Evolutionary conservation across 2,888 invertebrate genomes (phyloP).

Genomic region (Stenodera caucasica): DNA sequence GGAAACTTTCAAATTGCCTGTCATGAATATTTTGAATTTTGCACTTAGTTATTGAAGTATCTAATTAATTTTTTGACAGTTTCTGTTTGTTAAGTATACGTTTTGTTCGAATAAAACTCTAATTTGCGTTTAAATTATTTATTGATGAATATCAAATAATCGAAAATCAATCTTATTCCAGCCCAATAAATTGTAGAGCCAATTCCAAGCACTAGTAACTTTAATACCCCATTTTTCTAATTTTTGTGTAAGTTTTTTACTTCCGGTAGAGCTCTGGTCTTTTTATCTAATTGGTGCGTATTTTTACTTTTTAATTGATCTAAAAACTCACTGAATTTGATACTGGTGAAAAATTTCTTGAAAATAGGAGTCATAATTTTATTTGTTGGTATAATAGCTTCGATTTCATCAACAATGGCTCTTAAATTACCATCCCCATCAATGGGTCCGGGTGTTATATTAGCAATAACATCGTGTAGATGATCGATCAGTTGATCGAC

Average conservation of each 20-base stretch:
- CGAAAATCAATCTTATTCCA: too few species aligned
- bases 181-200: too few species aligned
- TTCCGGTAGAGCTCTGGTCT: conserved; percentile 34
- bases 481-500: conserved; percentile 10
- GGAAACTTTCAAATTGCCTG: neutral
- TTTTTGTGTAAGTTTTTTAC: too few species aligned
- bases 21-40: neutral
- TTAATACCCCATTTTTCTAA: too few species aligned
- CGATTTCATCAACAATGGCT: conserved; percentile 35
- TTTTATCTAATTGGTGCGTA: conserved; percentile 34
- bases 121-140: too few species aligned
- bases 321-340: conserved; percentile 36
- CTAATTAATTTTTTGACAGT: too few species aligned
- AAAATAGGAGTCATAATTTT: conserved; percentile 26
- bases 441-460: conserved; percentile 10
- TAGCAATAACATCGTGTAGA: conserved; percentile 15
- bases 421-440: conserved; percentile 9
- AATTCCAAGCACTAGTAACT: too few species aligned
- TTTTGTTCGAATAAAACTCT: neutral
- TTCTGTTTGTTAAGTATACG: neutral
- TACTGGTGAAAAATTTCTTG: conserved; percentile 32
- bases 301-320: conserved; percentile 34
- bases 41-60: too few species aligned
- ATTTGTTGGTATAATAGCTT: conserved; percentile 30
- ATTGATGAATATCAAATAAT: too few species aligned